phyloP scores from a whole-genome alignment of 1,140 invertebrate species.

The Drosophila azteca region DNA sequence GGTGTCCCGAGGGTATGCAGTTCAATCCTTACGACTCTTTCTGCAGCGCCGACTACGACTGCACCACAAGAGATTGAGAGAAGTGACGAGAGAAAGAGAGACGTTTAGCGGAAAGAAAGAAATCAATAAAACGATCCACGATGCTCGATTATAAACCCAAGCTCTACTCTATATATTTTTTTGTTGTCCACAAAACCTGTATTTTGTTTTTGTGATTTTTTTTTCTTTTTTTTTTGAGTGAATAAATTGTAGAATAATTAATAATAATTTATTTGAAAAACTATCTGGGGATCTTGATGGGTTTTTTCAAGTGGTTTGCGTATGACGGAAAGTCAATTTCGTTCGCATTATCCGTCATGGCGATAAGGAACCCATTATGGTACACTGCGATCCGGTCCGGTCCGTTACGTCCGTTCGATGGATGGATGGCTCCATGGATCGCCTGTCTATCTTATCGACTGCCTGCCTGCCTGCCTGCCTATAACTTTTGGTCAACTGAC shows the following conservation, averaged over 20 bases:
- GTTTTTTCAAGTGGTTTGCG: conserved; percentile 17
- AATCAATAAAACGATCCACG: conserved; percentile 23
- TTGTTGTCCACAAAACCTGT: not conserved
- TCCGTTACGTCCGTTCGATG: no score
- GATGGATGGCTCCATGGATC: no score
- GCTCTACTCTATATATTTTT: conserved; percentile 3
- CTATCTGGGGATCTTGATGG: conserved; percentile 32
- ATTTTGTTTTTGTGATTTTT: conserved; percentile 29
- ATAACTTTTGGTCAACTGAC: not conserved
- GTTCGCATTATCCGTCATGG: conserved; percentile 30
- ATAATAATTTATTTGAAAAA: conserved; percentile 50
- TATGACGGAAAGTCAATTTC: conserved; percentile 32
- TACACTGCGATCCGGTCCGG: no score
- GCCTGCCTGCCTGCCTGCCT: no score
- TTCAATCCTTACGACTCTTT: conserved; percentile 30
- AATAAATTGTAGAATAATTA: conserved; percentile 69
- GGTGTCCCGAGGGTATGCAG: conserved; percentile 52
- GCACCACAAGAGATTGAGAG: conserved; percentile 14
- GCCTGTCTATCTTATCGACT: no score
- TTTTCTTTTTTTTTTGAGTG: conserved; percentile 37
- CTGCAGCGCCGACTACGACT: conserved; percentile 26
- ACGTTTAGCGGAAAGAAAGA: conserved; percentile 6
- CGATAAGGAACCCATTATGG: conserved; percentile 13
- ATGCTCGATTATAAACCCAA: conserved; percentile 22
- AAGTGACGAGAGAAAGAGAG: not conserved